Evolutionary conservation across 35 echinoderm and acorn worm genomes (phyloP).

Genomic region (Heliocidaris tuberculata): DNA sequence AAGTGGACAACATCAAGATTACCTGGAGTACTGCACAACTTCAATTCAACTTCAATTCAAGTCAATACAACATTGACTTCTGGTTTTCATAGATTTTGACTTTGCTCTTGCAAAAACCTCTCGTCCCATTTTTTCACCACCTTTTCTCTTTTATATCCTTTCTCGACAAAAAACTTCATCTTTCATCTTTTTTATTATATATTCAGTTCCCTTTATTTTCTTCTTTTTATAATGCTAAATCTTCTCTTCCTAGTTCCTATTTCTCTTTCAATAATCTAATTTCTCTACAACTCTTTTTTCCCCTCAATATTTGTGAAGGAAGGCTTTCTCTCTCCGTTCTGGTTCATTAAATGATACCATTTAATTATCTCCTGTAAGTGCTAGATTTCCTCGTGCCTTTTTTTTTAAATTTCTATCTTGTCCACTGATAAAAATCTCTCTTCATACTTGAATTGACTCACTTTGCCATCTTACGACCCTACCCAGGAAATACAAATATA

Average conservation of each 20-base stretch:
- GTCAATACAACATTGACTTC: no score
- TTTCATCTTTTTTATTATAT: background rate
- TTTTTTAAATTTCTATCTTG: background rate
- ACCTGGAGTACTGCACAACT: no score
- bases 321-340: background rate
- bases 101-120: background rate
- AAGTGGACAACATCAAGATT: background rate
- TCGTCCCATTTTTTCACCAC: background rate
- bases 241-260: no score
- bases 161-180: background rate
- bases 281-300: no score
- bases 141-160: background rate
- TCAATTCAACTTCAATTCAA: no score
- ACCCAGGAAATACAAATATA: background rate
- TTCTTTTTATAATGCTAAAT: no score
- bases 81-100: no score
- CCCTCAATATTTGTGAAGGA: no score
- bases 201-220: no score
- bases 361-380: background rate
- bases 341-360: background rate
- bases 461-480: background rate
- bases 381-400: background rate
- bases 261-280: no score
- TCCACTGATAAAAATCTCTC: background rate
- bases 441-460: background rate